Percentiles rank a stretch among this genome's conserved stretches.
Evolutionary conservation across 1,140 invertebrate species (phyloP).

Genomic region (Drosophila bocqueti): DNA sequence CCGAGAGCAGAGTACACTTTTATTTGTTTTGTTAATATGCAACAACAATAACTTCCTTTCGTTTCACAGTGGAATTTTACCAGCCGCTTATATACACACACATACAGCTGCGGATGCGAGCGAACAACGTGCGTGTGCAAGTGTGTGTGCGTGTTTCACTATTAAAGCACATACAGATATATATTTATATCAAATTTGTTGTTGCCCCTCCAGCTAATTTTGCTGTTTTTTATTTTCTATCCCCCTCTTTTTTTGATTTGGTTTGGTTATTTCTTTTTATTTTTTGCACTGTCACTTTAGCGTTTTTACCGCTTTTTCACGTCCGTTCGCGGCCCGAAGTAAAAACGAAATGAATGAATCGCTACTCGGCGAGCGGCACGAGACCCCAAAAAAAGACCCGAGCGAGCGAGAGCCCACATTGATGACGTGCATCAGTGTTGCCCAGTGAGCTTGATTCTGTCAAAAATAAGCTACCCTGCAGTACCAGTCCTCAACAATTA

Average conservation of each 20-base stretch:
- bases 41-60: slow-evolving; percentile 72
- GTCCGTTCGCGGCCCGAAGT: slow-evolving; percentile 58
- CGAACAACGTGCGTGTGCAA: slow-evolving; percentile 19
- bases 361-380: slow-evolving; percentile 54
- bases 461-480: neutral
- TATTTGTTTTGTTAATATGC: slow-evolving; percentile 77
- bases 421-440: slow-evolving; percentile 23
- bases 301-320: slow-evolving; percentile 29
- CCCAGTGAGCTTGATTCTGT: neutral
- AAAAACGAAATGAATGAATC: slow-evolving; percentile 82
- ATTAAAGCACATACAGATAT: slow-evolving; percentile 51
- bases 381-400: slow-evolving; percentile 67
- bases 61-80: slow-evolving; percentile 79
- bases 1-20: slow-evolving; percentile 21
- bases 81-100: slow-evolving; percentile 61
- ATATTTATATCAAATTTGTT: slow-evolving; percentile 63
- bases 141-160: slow-evolving; percentile 60
- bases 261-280: slow-evolving; percentile 21
- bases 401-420: slow-evolving; percentile 10
- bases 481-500: no score
- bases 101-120: slow-evolving; percentile 39
- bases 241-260: slow-evolving; percentile 38
- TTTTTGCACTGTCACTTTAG: slow-evolving; percentile 67
- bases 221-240: slow-evolving; percentile 42
- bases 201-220: slow-evolving; percentile 62